Conservation (phyloP, 2,797 vertebrate species). For the Lepidocolaptes lacrymiger region DNA sequence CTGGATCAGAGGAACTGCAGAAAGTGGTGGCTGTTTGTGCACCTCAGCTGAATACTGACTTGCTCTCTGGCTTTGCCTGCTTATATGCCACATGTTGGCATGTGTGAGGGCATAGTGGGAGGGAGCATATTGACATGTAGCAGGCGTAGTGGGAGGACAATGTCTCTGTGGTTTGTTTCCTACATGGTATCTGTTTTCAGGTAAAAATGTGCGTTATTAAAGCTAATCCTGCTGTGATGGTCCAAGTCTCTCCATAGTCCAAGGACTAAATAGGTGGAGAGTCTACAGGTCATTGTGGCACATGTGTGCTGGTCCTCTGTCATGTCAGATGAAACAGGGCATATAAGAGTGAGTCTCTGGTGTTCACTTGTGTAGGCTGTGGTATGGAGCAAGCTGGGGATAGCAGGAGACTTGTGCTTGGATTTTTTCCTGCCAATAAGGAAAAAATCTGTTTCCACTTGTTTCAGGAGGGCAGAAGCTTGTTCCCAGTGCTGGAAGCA, state of each 20-base stretch:
- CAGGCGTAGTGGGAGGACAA: background rate
- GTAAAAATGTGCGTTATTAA: background rate
- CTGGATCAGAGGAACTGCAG: background rate
- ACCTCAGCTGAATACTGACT: background rate
- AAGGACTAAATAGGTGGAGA: background rate
- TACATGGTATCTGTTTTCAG: background rate
- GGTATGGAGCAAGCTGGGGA: background rate
- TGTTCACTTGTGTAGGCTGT: background rate
- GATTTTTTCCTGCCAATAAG: background rate
- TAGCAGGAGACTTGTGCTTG: background rate
- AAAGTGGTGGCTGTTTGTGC: background rate
- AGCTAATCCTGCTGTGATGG: background rate
- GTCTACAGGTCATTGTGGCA: background rate
- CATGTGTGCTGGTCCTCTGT: background rate
- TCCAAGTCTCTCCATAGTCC: background rate
- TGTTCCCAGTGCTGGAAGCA: background rate
- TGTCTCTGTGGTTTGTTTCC: background rate
- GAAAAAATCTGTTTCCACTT: background rate
- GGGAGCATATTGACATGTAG: fast-evolving
- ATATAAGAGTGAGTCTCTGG: background rate
- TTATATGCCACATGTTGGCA: fast-evolving
- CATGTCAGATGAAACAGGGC: background rate
- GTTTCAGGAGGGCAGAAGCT: background rate
- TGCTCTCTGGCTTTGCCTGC: background rate
- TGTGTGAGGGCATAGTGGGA: background rate